Conservation (phyloP, 2,113 vertebrate species). For the Numenius arquata region DNA sequence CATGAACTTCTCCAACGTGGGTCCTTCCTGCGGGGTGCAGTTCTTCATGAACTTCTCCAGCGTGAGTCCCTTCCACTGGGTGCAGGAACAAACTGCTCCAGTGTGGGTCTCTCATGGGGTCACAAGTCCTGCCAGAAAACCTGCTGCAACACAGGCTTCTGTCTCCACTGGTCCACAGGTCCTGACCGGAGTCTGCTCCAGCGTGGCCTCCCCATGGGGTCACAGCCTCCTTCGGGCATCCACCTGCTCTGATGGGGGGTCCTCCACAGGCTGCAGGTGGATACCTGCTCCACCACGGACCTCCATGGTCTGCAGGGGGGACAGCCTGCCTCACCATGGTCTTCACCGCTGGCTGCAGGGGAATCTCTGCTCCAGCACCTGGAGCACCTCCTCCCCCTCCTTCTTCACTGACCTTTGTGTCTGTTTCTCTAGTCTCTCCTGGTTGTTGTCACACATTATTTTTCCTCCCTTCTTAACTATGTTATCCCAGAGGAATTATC, state of each 20-base stretch:
- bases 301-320: background rate
- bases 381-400: background rate
- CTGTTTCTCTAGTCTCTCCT: background rate
- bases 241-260: background rate
- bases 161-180: background rate
- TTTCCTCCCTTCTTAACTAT: no score
- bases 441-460: background rate
- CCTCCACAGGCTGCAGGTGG: background rate
- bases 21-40: background rate
- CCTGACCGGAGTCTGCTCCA: background rate
- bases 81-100: background rate
- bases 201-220: background rate
- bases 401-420: background rate
- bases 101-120: background rate
- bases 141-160: background rate
- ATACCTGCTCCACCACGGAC: background rate
- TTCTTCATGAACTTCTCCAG: background rate
- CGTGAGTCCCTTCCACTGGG: background rate
- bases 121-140: background rate
- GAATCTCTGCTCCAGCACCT: background rate
- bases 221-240: background rate
- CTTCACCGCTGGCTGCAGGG: background rate
- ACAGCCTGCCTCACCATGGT: background rate
- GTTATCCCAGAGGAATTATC: no score
- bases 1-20: background rate